Evolutionary conservation across 2,113 vertebrate species (phyloP), one percentile per base, ranked within the genome.

Genomic region (Mesocricetus auratus): DNA sequence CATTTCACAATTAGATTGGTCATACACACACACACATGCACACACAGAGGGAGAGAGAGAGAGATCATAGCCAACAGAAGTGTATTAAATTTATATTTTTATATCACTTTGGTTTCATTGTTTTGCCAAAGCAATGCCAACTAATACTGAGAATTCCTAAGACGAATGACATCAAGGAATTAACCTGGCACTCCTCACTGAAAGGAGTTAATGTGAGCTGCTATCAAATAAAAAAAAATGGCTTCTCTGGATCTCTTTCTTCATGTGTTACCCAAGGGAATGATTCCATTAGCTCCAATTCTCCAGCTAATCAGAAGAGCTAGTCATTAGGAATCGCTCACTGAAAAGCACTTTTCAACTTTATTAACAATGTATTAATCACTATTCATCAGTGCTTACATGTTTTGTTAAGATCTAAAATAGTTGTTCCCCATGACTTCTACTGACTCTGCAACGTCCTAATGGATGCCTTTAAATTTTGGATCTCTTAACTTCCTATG

Each of bases 111-210:
- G 39, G 88, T 5, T 39, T 95, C 77, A 71, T 33, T 73, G 26
- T 78, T 94, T 94, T 89, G 86, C 53, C 29, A 60, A 12, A 62
- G 56, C 29, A 73, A 7, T 45, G 47, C 0, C 5, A 58, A 82
- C 79, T 71, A 64, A 89, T 85, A 21, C 47, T 69, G 53, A 93
- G 36, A 86, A 75, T 74, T 93, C 21, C 10, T 42, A 91, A 86
- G 10, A 10, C 86, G 56, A 83, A 9, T 58, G 8, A 96, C 79
- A 78, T 91, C 45, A 85, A 50, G 47, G 21, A 13, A 58, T n/a
- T 78, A 50, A n/a, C 22, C 56, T 85, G 21, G 33, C 3, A 83
- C 2, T 62, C 53, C 73, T 89, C 31, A 69, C 7, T 93, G 73
- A 93, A 50, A 71, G 17, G 22, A 64, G 36, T 82, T 74, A 45